Evolutionary conservation across 2,888 invertebrate species (phyloP), one percentile per base, ranked within the genome.

Genomic region (Sarcophaga rosellei): DNA sequence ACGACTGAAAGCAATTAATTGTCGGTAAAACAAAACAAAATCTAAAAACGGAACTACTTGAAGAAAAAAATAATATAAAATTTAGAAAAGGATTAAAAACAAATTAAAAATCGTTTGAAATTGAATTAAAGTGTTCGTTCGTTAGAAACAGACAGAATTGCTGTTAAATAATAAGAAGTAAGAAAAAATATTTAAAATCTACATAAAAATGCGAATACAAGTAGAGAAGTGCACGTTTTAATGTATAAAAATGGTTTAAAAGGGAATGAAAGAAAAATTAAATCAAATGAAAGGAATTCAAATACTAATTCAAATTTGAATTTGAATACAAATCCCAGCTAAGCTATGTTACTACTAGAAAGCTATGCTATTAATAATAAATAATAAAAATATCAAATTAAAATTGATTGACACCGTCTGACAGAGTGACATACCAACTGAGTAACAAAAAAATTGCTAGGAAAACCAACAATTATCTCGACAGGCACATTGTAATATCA

Each of bases 201-300:
- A 53, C 76, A 85, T 81, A 81, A 77, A 84, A 77, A 65, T 81
- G 72, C 76, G 73, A 72, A 82, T 53, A 35, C 63, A 61, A 79
- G 47, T 78, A 45, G 69, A 69, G 69, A 25, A 66, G 59, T 72
- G 17, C 25, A 23, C 17, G 35, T 4, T 35, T 25, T 25, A n/a
- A 10, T 63, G 11, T 5, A 5, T 25, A 25, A 25, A 25, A 25
- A 25, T 25, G 25, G 25, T 6, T 35, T 0, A 35, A 35, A 3
- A 65, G 66, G 57, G 15, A 35, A 53, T 25, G 25, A 20, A 45
- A 17, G 3, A 66, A 73, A 72, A 21, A 62, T 20, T n/a, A 35
- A 35, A 35, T 35, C 6, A 35, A 35, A 35, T 1, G 20, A 76
- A 59, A 70, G 47, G 80, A 74, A 75, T 70, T 47, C 45, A 76